Evolutionary conservation across 2,113 vertebrate genomes (phyloP).

Genomic region (Lagopus leucura): DNA sequence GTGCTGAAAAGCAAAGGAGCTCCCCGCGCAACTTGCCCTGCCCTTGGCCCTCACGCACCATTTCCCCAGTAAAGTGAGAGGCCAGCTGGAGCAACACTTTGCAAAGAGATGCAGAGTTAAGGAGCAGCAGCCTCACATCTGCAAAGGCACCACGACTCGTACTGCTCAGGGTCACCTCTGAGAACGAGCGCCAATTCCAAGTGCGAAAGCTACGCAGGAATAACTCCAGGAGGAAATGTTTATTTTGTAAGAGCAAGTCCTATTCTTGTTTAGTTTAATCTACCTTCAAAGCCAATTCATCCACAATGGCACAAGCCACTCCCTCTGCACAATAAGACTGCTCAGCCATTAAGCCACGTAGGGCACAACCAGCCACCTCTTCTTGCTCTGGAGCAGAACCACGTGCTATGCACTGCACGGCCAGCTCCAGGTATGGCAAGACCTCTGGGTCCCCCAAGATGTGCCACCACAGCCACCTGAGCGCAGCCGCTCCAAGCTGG

Average conservation of each 20-base stretch:
- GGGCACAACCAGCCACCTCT: background rate
- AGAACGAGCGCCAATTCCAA: background rate
- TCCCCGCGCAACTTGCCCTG: background rate
- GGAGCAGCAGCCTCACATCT: background rate
- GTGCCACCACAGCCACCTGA: background rate
- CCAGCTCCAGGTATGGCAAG: background rate
- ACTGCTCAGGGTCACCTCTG: background rate
- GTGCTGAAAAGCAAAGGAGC: background rate
- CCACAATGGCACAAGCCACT: fast-evolving
- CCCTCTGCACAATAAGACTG: background rate
- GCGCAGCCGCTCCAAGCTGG: too few species aligned
- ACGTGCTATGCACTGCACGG: background rate
- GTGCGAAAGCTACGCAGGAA: fast-evolving
- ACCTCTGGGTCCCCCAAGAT: background rate
- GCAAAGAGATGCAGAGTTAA: fast-evolving
- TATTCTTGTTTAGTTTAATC: background rate
- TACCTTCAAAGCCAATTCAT: background rate
- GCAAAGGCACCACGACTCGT: fast-evolving
- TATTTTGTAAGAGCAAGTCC: background rate
- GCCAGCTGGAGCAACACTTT: fast-evolving
- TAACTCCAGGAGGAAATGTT: background rate
- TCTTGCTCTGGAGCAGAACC: background rate
- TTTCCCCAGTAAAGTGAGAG: background rate
- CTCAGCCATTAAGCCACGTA: background rate
- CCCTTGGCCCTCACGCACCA: background rate